These are phyloP conservation scores for Ceuthmochares aereus DNA, from an alignment of 2,113 vertebrate species.

Conservation along the genomic window DNA sequence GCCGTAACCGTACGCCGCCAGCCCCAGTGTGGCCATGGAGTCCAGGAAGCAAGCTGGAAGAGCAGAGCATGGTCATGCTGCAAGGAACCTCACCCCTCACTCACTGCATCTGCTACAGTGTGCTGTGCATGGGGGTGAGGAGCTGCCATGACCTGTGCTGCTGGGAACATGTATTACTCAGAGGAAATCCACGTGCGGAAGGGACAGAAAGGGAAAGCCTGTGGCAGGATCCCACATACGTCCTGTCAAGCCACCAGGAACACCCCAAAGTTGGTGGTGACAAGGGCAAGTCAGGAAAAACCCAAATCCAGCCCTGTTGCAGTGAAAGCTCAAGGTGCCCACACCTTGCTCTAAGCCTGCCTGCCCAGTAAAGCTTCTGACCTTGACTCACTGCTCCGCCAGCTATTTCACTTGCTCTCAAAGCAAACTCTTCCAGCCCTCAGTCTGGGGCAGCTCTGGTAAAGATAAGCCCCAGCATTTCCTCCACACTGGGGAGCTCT, in stretches of 20 bases:
- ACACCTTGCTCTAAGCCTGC: background rate
- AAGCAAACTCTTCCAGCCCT: background rate
- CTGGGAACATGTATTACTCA: background rate
- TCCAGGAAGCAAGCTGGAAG: slow-evolving; percentile 90
- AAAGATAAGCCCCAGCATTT: background rate
- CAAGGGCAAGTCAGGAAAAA: background rate
- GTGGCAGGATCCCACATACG: background rate
- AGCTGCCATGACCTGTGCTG: background rate
- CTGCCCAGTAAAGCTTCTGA: background rate
- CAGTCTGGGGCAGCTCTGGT: background rate
- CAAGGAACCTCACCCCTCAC: accelerated
- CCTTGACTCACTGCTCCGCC: accelerated
- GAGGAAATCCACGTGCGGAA: background rate
- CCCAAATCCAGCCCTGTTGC: background rate
- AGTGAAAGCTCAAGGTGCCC: background rate
- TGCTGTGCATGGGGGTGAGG: background rate
- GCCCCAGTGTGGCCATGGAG: slow-evolving; percentile 88
- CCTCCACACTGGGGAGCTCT: background rate
- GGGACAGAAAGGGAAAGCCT: background rate
- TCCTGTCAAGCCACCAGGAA: background rate
- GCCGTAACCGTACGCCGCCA: slow-evolving; percentile 88
- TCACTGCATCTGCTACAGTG: accelerated
- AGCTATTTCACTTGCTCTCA: background rate
- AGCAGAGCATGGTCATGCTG: background rate
- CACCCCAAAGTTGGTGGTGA: background rate